A percentile compares a stretch with the other conserved stretches of the same genome.
Conservation (phyloP, 2,888 invertebrate species). For the Oxystoma pomonae region DNA sequence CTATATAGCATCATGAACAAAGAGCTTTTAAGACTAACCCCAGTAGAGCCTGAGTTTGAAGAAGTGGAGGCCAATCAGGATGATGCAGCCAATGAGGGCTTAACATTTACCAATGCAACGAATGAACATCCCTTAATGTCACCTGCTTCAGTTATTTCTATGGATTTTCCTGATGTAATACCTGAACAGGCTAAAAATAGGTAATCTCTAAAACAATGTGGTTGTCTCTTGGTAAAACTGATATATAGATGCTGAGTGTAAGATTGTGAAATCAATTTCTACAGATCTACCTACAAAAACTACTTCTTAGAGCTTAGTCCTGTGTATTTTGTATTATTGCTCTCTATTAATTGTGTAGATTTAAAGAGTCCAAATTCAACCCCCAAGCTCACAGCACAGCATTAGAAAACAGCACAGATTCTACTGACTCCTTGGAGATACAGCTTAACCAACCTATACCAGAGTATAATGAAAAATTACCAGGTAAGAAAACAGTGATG, state of each 20-base stretch:
- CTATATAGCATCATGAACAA: background rate
- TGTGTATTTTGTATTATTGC: no score
- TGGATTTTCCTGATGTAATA: conserved; percentile 45
- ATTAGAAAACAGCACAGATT: conserved; percentile 29
- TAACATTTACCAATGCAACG: conserved; percentile 37
- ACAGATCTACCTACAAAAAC: no score
- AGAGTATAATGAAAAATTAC: conserved; percentile 39
- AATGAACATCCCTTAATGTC: conserved; percentile 48
- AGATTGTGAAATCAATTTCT: no score
- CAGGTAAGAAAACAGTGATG: no score
- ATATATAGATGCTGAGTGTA: no score
- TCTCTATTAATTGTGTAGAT: no score
- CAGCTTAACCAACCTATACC: conserved; percentile 33
- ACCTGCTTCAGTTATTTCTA: conserved; percentile 39
- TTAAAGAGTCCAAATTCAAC: conserved; percentile 34
- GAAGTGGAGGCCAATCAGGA: background rate
- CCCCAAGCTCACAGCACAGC: conserved; percentile 41
- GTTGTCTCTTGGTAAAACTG: no score
- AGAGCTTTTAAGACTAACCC: background rate
- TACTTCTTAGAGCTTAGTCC: no score
- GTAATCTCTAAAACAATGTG: no score
- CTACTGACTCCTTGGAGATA: conserved; percentile 32
- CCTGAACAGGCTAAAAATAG: conserved; percentile 40
- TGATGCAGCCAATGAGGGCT: background rate
- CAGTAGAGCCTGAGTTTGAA: background rate